Conservation (phyloP, 2,113 vertebrate genomes). For the Addax nasomaculatus region DNA sequence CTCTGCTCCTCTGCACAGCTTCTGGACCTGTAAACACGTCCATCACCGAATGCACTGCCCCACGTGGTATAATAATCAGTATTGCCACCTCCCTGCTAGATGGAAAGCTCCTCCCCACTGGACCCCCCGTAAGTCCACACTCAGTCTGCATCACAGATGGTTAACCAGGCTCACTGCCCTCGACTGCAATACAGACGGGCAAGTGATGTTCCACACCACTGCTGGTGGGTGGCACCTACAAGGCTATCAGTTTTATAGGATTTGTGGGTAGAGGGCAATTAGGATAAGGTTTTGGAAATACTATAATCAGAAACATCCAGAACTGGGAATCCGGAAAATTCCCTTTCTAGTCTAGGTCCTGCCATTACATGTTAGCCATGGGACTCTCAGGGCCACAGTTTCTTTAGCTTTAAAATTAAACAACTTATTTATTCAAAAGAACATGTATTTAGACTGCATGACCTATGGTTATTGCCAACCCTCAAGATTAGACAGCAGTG, state of each 20-base stretch:
- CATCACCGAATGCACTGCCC: neutral
- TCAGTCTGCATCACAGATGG: rapidly evolving
- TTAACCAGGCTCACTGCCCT: neutral
- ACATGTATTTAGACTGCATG: neutral
- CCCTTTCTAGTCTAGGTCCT: neutral
- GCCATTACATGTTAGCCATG: too few species aligned
- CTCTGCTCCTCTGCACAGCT: neutral
- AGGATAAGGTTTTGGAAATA: neutral
- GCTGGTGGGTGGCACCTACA: neutral
- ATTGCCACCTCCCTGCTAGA: neutral
- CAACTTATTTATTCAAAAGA: neutral
- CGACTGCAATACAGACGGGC: rapidly evolving
- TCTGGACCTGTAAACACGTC: neutral
- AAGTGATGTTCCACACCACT: rapidly evolving
- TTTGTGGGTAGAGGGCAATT: neutral
- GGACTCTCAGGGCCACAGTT: neutral
- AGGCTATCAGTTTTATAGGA: neutral
- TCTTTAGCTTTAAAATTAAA: neutral
- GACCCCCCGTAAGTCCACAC: neutral
- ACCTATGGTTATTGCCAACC: neutral
- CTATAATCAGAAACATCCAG: neutral
- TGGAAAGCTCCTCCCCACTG: neutral
- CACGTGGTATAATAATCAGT: neutral
- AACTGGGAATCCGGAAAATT: neutral
- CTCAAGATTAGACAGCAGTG: neutral